Evolutionary conservation across 2,113 vertebrate species (phyloP), one percentile per base, ranked within the genome.

Genomic region (Bothrops jararaca): DNA sequence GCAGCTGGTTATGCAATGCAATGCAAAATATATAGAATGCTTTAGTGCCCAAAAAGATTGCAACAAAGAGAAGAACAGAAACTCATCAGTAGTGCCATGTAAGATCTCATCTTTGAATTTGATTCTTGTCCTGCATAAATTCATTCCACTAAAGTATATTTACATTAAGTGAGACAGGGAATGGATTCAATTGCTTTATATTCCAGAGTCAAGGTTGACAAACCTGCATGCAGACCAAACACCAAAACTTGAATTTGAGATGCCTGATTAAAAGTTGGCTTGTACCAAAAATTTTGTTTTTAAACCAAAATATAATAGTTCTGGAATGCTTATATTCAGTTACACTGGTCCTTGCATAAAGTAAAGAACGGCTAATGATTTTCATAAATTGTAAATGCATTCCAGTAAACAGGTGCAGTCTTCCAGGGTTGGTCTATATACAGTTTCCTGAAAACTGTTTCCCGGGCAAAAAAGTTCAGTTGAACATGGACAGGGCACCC

Each of bases 41-140:
- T 98, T 99, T 97, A 99, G 98, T 80, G 98, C 99, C 95, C 98
- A 99, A 96, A 99, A 99, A 95, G 98, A 99, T 94, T 99, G 98
- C 97, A 99, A 99, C 98, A 99, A 99, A 97, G 99, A 99, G 95
- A 99, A 99, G 96, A 99, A 99, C 96, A 98, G 98, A 92, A 99
- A 98, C 96, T 99, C 99, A 93, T 99, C 99, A 8, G 98, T 99
- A 0, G 98, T 99, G 95, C 99, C 99, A 4, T 98, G 99, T 99
- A 98, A 99, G 98, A 93, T 93, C 54, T 90, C 93, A 94, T 94
- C 91, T 95, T 94, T 0, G 15, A 0, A 48, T 93, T 95, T 95
- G 85, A 94, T 94, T 95, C 89, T 90, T 91, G 57, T 91, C 92
- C 94, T 56, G 53, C 93, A 58, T 94, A 95, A 93, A 90, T 88